These are phyloP conservation scores for Leptinotarsa lineolata DNA, from an alignment of 1,140 invertebrate species.

Conservation along the genomic window DNA sequence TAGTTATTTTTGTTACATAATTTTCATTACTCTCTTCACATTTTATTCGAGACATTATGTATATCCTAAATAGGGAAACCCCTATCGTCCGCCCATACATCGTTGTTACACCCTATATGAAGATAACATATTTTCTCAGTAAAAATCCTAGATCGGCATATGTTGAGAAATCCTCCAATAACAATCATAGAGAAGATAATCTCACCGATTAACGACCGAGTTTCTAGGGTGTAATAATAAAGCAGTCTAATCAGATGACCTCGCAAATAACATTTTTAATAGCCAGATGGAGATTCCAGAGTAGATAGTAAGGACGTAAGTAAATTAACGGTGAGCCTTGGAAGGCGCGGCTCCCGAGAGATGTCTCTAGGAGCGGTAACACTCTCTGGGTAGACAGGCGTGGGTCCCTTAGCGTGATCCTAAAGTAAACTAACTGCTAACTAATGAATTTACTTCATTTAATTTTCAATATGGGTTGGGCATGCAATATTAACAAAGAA, in stretches of 20 bases:
- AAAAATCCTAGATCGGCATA: too few relatives aligned
- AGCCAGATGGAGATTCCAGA: conserved; percentile 32
- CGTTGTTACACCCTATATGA: too few relatives aligned
- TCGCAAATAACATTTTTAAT: conserved; percentile 40
- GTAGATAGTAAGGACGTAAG: conserved; percentile 42
- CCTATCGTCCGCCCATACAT: too few relatives aligned
- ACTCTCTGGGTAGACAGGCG: conserved; percentile 46
- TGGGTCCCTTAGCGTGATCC: conserved; percentile 53
- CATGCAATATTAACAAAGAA: conserved; percentile 29
- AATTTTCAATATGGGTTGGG: conserved; percentile 48
- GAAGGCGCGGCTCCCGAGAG: conserved; percentile 52
- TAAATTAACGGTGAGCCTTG: conserved; percentile 48
- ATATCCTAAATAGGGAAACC: too few relatives aligned
- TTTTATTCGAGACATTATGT: too few relatives aligned
- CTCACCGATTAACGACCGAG: neutral
- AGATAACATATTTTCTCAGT: too few relatives aligned
- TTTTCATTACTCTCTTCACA: too few relatives aligned
- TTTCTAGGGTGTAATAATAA: neutral
- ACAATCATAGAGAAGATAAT: too few relatives aligned
- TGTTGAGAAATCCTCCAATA: too few relatives aligned
- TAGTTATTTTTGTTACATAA: too few relatives aligned
- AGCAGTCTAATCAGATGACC: conserved; percentile 20
- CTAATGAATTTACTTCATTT: conserved; percentile 51
- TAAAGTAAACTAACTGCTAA: conserved; percentile 51
- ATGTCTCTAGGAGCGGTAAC: conserved; percentile 52